Percentiles rank a stretch among this genome's conserved stretches.
Evolutionary conservation across 1,140 invertebrate species (phyloP).

Genomic region (Mylabris phalerata): DNA sequence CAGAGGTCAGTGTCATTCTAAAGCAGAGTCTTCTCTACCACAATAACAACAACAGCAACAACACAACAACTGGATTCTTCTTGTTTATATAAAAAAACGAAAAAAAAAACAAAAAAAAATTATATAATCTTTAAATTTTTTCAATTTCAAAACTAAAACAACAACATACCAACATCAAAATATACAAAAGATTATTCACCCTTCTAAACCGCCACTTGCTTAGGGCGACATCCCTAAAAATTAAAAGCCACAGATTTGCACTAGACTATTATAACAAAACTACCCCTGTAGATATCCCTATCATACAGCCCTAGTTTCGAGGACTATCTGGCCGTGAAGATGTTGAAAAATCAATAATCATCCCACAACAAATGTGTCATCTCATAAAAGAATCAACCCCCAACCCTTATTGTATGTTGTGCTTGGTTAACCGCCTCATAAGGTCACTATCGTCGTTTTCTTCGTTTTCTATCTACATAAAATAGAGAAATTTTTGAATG

Average conservation of each 20-base stretch:
- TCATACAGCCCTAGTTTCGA: conserved; percentile 13
- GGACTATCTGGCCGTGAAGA: conserved; percentile 13
- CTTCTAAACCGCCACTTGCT: conserved; percentile 33
- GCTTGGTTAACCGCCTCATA: too few relatives aligned
- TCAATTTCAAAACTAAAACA: too few relatives aligned
- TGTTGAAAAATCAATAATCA: conserved; percentile 17
- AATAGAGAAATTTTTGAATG: too few relatives aligned
- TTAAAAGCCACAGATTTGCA: conserved; percentile 42
- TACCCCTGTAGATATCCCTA: conserved; percentile 14
- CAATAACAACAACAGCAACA: too few relatives aligned
- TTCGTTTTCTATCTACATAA: too few relatives aligned
- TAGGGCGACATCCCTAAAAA: conserved; percentile 40
- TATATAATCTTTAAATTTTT: too few relatives aligned
- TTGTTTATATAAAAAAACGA: too few relatives aligned
- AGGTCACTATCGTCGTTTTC: too few relatives aligned
- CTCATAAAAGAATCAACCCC: conserved; percentile 12
- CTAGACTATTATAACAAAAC: conserved; percentile 38
- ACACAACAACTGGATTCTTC: too few relatives aligned
- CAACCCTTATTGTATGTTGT: not conserved
- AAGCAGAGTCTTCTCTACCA: too few relatives aligned
- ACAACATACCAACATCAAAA: not conserved
- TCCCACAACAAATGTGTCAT: conserved; percentile 17
- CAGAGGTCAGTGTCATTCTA: conserved; percentile 30
- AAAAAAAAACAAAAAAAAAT: too few relatives aligned
- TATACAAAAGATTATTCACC: conserved; percentile 38